Evolutionary conservation across 1,140 invertebrate genomes (phyloP).

Genomic region (Anoplolepis gracilipes): DNA sequence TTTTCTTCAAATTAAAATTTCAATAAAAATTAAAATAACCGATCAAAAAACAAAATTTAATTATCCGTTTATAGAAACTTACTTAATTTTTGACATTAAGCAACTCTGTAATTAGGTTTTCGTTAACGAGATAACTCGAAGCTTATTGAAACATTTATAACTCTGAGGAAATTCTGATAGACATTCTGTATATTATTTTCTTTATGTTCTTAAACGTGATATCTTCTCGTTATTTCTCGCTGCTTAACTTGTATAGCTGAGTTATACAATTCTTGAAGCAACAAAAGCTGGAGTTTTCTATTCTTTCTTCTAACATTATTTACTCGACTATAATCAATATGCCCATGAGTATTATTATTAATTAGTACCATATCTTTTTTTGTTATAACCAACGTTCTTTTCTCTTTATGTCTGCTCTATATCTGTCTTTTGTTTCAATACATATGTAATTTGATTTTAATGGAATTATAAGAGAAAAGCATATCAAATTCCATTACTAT

Average conservation of each 20-base stretch:
- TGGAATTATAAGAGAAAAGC: conserved; percentile 1
- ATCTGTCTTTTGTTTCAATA: background rate
- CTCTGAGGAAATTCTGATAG: conserved; percentile 2
- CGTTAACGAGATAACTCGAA: background rate
- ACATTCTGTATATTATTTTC: conserved; percentile 12
- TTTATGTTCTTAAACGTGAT: conserved; percentile 27
- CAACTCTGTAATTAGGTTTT: conserved; percentile 14
- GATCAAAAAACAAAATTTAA: background rate
- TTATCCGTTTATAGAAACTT: background rate
- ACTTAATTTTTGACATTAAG: background rate
- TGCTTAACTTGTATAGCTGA: conserved; percentile 41
- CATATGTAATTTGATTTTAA: conserved; percentile 9
- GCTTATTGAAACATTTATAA: conserved; percentile 9
- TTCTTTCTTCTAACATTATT: conserved; percentile 36
- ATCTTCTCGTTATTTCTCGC: background rate
- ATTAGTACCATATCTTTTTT: conserved; percentile 4
- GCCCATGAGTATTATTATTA: conserved; percentile 25
- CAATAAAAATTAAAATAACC: background rate
- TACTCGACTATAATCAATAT: conserved; percentile 11
- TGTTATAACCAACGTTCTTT: background rate
- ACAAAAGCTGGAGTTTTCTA: conserved; percentile 22
- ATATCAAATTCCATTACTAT: conserved; percentile 7
- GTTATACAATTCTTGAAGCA: conserved; percentile 32
- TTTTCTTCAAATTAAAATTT: background rate
- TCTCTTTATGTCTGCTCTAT: background rate